Evolutionary conservation across 2,888 invertebrate species (phyloP), one percentile per base, ranked within the genome.

Genomic region (Acheta domesticus): DNA sequence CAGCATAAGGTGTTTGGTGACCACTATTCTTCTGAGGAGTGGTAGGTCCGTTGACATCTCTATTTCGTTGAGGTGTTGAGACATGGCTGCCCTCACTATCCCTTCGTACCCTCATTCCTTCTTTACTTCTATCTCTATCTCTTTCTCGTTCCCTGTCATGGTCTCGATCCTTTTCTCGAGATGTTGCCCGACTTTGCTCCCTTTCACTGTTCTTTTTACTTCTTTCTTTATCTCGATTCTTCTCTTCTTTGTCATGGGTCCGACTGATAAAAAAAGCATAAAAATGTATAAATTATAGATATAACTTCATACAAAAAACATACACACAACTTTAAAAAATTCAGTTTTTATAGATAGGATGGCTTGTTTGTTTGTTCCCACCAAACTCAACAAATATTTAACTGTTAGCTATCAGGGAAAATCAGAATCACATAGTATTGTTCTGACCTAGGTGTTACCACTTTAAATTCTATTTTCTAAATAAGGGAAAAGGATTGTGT

Each of bases 91-190:
- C 80, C n/a, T 79, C 80, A 77, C 81, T 81, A 50, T 81, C 81
- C 49, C 77, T 74, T 5, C 80, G 80, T 48, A 81, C 77, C n/a
- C 81, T 76, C 16, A 23, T n/a, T n/a, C 62, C 62, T 75, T 75
- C 75, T 73, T 74, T 62, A 74, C 76, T 79, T 87, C 88, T 76
- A 86, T 87, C 82, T 12, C 91, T 86, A 14, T 91, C 91, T 2
- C 91, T 87, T 74, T 90, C 90, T 12, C 91, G 86, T 12, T 91
- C 91, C 2, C 91, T 87, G 74, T 90, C 90, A 81, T 92, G 88
- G 4, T 89, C 90, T 12, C 91, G 86, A 14, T 91, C 91, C 2
- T 91, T 87, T 74, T 90, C 90, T 81, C 92, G 88, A 8, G 76
- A 49, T 77, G 74, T 62, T 62, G 62, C 62, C 14, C 62, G 62